These are phyloP conservation scores for Tragelaphus scriptus DNA, from an alignment of 2,113 vertebrate genomes.

Conservation along the genomic window DNA sequence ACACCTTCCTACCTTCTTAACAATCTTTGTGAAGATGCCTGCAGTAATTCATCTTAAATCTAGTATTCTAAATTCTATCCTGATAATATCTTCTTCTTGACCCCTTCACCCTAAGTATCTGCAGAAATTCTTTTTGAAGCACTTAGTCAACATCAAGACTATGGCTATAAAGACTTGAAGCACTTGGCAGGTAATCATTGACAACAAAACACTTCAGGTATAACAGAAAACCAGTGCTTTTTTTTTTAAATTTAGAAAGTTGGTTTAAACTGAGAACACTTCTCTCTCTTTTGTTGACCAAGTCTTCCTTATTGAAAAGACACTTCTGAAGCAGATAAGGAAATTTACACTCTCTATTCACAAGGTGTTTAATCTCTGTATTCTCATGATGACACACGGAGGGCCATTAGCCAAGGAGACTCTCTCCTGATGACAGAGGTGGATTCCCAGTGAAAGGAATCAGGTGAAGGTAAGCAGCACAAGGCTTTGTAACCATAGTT, in stretches of 20 bases:
- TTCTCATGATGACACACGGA: constrained; percentile 43
- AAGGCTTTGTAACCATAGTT: constrained; percentile 64
- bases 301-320: constrained; percentile 61
- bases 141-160: constrained; percentile 42
- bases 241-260: constrained; percentile 48
- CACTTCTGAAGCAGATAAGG: constrained; percentile 66
- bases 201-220: constrained; percentile 40
- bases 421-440: constrained; percentile 51
- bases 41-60: background rate
- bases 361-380: constrained; percentile 55
- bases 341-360: constrained; percentile 58
- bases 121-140: constrained; percentile 55
- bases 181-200: constrained; percentile 35
- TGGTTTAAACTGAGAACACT: constrained; percentile 52
- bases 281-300: constrained; percentile 66
- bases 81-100: constrained; percentile 42
- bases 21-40: background rate
- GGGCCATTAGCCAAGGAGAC: constrained; percentile 54
- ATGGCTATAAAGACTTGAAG: constrained; percentile 29
- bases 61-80: background rate
- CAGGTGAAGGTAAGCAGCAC: constrained; percentile 4
- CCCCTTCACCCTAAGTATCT: background rate
- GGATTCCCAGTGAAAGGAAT: constrained; percentile 60
- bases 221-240: constrained; percentile 34
- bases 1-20: background rate